Evolutionary conservation across 2,113 vertebrate genomes (phyloP), one percentile per base, ranked within the genome.

Genomic region (Andinoacara biseriatus): DNA sequence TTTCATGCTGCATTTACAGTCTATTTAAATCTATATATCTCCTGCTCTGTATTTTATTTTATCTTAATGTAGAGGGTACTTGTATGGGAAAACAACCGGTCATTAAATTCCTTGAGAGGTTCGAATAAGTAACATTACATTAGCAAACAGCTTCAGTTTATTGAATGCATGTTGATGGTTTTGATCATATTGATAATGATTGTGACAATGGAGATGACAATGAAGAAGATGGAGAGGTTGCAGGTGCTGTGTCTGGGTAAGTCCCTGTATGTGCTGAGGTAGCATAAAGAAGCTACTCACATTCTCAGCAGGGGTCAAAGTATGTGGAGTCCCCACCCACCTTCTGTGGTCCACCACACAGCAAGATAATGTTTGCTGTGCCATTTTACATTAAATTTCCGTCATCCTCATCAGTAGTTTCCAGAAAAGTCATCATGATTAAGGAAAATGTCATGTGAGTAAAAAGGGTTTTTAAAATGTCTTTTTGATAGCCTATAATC

Each of bases 281-380:
- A 69, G 61, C 59, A 18, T n/a, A 35, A 10, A 86, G 56, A 86
- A 49, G 49, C n/a, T 10, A 54, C 56, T 87, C 61, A 78, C 46
- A 38, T 87, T 86, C 58, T 87, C 67, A 85, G 46, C 78, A 35
- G 11, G 75, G 87, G 82, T 54, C 76, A 46, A 22, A 74, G 20
- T 26, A 49, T 81, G 92, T 91, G 82, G 63, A 90, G 75, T 90
- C 91, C 90, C 90, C 92, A 90, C 93, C 89, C 90, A 93, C 91
- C 82, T 87, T 15, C 86, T 90, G 91, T 92, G 91, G 90, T 93
- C 82, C 67, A 89, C 85, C 89, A 87, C 84, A 80, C 77, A 59
- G 20, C 18, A 63, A 62, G 57, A 67, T 46, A 40, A n/a, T 60
- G 63, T 87, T 90, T 80, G 86, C 38, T 82, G 43, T 82, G 31